Base-by-base conservation (phyloP, 2,797 vertebrate genomes). In the Tragopan temminckii region DNA sequence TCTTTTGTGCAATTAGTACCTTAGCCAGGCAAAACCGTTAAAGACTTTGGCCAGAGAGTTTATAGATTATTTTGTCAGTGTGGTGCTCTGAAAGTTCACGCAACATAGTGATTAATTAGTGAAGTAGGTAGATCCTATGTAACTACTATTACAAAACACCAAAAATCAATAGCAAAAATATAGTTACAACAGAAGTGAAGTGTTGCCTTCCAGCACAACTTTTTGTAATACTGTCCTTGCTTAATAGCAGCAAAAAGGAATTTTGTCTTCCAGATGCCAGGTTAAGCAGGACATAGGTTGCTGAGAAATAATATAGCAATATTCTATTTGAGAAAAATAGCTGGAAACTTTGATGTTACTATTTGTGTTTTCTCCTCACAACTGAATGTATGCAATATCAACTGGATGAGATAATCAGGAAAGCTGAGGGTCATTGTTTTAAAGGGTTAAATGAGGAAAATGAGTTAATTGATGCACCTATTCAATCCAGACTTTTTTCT, bases 241-340 rank as follows among this genome's bases (percentile, higher is more conserved):
- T 82, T 85, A 93, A 90, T 58, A 81, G 83, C 90, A 90, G 7
- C 31, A 75, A 43, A 1, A 88, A 17, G 46, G n/a, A 33, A 8
- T 63, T 23, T 69, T 7, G 23, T 75, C 74, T 36, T 35, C 55
- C 84, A 46, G 48, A 48, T 85, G 59, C 17, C 58, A 62, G 27
- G n/a, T 43, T 66, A 85, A 74, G 9, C 33, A 82, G 43, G 19
- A 5, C 45, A 57, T n/a, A 11, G 18, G 11, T 12, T 77, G 72
- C 61, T 80, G 62, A 89, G 45, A 80, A 89, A 81, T 70, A 82
- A 31, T 80, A 89, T 35, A 55, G 7, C 27, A 45, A 12, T 9
- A 42, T 83, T 92, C 19, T 86, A 14, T 10, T 71, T 81, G 62
- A 81, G 50, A 93, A 72, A 88, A 92, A 50, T 53, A 93, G 21